phyloP scores from a whole-genome alignment of 2,888 invertebrate genomes.

The Drosophila emarginata region DNA sequence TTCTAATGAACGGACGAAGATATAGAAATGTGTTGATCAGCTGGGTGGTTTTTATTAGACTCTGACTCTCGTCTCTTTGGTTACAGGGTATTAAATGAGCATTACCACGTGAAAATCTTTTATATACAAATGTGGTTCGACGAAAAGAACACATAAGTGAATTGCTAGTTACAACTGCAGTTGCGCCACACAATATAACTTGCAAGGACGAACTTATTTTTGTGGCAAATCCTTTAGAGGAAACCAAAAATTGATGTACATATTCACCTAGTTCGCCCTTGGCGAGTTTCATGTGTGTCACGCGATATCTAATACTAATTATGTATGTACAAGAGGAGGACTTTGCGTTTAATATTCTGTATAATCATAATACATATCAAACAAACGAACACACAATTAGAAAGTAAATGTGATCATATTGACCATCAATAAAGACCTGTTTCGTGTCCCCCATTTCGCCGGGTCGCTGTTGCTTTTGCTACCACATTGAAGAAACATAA shows the following conservation, averaged over 20 bases:
- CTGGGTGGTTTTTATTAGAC: no score
- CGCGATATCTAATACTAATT: constrained; percentile 4
- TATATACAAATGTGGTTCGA: background rate
- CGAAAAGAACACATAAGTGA: background rate
- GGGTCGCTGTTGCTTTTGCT: constrained; percentile 88
- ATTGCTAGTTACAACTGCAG: constrained; percentile 5
- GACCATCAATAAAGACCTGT: constrained; percentile 84
- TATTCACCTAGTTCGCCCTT: background rate
- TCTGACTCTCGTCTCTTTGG: background rate
- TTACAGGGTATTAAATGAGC: constrained; percentile 1
- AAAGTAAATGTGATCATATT: constrained; percentile 35
- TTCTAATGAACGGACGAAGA: background rate
- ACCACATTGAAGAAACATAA: constrained; percentile 82
- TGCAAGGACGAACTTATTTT: background rate
- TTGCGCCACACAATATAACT: background rate
- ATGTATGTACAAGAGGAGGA: constrained; percentile 41
- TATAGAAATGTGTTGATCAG: background rate
- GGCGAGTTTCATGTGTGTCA: background rate
- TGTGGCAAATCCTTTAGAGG: background rate
- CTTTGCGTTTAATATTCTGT: constrained; percentile 24
- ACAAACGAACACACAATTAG: constrained; percentile 69
- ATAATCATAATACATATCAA: constrained; percentile 20
- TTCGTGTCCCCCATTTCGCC: constrained; percentile 89
- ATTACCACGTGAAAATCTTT: constrained; percentile 4
- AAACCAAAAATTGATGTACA: background rate